Percentiles rank a stretch among this genome's conserved stretches.
These are phyloP conservation scores for Rhinoraja longicauda DNA, from an alignment of 2,797 vertebrate genomes.

Conservation along the genomic window DNA sequence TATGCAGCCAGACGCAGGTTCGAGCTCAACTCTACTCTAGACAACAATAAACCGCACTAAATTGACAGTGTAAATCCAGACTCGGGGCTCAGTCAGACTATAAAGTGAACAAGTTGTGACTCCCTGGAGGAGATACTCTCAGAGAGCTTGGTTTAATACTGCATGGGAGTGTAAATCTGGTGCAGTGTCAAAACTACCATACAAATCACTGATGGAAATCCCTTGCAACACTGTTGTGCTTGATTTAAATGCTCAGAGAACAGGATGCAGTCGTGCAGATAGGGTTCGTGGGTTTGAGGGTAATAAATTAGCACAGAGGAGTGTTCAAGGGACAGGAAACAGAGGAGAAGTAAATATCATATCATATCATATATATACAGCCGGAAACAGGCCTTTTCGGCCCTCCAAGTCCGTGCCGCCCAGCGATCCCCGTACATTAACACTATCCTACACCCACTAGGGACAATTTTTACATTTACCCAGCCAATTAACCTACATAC, in stretches of 20 bases:
- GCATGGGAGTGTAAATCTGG: neutral
- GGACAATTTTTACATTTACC: no score
- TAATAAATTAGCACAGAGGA: no score
- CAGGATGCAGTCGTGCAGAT: neutral
- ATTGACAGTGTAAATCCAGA: neutral
- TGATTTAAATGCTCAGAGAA: neutral
- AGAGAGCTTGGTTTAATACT: neutral
- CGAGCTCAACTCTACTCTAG: neutral
- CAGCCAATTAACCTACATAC: no score
- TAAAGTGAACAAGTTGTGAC: neutral
- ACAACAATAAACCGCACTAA: neutral
- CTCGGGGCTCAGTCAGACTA: neutral
- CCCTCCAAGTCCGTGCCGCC: no score
- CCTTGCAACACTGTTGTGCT: neutral
- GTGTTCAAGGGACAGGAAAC: no score
- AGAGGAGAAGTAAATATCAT: no score
- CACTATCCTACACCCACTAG: no score
- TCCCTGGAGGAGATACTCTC: neutral
- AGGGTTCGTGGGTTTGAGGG: no score
- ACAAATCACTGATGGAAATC: neutral
- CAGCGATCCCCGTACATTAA: no score
- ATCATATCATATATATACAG: no score
- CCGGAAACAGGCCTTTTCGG: no score
- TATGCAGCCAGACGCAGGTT: neutral
- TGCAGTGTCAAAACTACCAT: neutral